These are phyloP conservation scores for Triops longicaudatus DNA, from an alignment of 1,140 invertebrate genomes.

Conservation along the genomic window DNA sequence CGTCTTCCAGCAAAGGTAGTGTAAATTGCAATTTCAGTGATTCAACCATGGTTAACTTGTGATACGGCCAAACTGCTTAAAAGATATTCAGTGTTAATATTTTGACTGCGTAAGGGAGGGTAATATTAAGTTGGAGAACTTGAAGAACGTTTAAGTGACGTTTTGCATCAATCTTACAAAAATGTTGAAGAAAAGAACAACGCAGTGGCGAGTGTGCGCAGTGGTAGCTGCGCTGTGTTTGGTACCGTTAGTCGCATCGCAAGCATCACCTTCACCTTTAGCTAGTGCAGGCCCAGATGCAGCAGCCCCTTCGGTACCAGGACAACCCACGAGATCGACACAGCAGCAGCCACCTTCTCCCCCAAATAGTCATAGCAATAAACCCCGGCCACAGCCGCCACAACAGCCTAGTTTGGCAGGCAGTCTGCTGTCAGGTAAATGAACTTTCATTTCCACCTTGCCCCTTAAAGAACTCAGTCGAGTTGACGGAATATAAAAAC, in stretches of 20 bases:
- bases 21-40: too few species aligned
- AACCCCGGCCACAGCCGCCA: not conserved
- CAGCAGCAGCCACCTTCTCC: not conserved
- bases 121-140: too few species aligned
- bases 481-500: too few species aligned
- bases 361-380: not conserved
- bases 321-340: not conserved
- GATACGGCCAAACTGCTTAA: not conserved
- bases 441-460: not conserved
- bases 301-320: not conserved
- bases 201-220: not conserved
- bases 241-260: constrained; percentile 4
- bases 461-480: not conserved
- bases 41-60: not conserved
- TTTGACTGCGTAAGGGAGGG: not conserved
- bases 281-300: not conserved
- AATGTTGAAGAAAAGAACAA: not conserved
- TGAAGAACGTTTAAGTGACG: not conserved
- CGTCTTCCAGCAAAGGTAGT: not conserved
- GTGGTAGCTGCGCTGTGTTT: not conserved
- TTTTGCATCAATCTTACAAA: not conserved
- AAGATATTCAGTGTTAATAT: not conserved
- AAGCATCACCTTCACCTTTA: not conserved
- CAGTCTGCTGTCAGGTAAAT: constrained; percentile 7
- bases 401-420: constrained; percentile 14